Evolutionary conservation across 2,113 vertebrate species (phyloP).

Genomic region (Mustela lutreola): DNA sequence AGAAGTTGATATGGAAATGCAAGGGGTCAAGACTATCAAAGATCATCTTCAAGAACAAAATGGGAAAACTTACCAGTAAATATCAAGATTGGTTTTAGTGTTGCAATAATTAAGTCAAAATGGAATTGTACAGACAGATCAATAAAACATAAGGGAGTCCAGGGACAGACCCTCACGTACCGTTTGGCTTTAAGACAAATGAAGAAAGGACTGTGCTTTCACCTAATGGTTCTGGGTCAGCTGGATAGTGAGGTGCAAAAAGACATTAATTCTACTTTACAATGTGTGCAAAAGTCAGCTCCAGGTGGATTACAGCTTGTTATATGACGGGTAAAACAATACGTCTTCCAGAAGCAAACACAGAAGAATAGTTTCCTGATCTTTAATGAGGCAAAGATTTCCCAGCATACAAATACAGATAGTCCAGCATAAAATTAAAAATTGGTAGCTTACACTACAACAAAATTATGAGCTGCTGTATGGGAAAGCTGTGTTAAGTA

Average conservation of each 20-base stretch:
- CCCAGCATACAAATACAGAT: not conserved
- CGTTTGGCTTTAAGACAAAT: not conserved
- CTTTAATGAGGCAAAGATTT: not conserved
- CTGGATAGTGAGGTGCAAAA: not conserved
- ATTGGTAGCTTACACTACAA: not conserved
- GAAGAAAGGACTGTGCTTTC: not conserved
- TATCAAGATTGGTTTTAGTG: not conserved
- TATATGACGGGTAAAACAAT: not conserved
- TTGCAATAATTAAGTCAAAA: not conserved
- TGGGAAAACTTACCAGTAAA: not conserved
- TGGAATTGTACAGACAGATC: not conserved
- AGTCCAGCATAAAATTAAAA: not conserved
- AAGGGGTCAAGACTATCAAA: slow-evolving; percentile 1
- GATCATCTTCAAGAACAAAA: not conserved
- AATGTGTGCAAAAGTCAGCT: not conserved
- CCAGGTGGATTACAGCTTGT: not conserved
- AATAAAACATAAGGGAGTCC: not conserved
- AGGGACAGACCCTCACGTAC: not conserved
- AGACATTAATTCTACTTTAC: not conserved
- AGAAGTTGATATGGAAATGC: not conserved
- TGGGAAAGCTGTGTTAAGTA: not conserved
- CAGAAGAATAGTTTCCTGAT: not conserved
- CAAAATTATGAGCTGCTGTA: not conserved
- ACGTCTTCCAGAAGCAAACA: not conserved
- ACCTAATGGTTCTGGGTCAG: not conserved